phyloP scores from a whole-genome alignment of 2,113 vertebrate genomes.

The Myrmophylax atrothorax region DNA sequence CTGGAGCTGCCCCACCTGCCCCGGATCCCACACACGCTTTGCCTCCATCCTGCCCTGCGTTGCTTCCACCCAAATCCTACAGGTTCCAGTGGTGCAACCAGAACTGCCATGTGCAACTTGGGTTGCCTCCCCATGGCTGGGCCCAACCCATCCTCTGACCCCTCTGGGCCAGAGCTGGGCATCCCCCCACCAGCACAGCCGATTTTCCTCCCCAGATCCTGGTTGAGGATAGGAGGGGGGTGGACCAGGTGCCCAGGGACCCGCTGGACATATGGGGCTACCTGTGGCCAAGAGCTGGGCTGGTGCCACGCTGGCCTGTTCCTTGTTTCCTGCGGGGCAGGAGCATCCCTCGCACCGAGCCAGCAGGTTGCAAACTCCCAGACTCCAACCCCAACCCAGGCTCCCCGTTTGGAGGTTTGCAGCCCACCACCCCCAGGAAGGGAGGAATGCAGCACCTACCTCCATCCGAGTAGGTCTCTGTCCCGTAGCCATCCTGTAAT shows the following conservation, averaged over 20 bases:
- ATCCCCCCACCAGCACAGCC: neutral
- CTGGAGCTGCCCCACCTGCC: neutral
- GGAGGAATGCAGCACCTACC: constrained; percentile 77
- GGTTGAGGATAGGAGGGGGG: accelerated
- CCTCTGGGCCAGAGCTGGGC: neutral
- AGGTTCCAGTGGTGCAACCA: constrained; percentile 38
- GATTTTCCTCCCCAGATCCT: neutral
- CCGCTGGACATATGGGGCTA: constrained; percentile 31
- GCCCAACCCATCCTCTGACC: neutral
- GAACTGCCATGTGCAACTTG: constrained; percentile 8
- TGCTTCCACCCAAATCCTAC: neutral
- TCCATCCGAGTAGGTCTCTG: constrained; percentile 98
- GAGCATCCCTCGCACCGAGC: neutral
- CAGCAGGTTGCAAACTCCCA: neutral
- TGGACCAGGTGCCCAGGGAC: neutral
- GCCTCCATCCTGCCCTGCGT: neutral
- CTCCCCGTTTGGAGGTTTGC: accelerated
- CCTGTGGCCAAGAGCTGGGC: constrained; percentile 58
- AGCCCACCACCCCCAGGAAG: neutral
- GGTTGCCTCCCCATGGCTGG: neutral
- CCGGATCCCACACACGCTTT: accelerated
- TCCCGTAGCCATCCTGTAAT: constrained; percentile 97
- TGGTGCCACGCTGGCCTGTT: neutral
- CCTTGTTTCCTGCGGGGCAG: neutral
- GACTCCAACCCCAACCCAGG: neutral